These are phyloP conservation scores for Muntiacus reevesi DNA, from an alignment of 2,113 vertebrate genomes.

Conservation along the genomic window DNA sequence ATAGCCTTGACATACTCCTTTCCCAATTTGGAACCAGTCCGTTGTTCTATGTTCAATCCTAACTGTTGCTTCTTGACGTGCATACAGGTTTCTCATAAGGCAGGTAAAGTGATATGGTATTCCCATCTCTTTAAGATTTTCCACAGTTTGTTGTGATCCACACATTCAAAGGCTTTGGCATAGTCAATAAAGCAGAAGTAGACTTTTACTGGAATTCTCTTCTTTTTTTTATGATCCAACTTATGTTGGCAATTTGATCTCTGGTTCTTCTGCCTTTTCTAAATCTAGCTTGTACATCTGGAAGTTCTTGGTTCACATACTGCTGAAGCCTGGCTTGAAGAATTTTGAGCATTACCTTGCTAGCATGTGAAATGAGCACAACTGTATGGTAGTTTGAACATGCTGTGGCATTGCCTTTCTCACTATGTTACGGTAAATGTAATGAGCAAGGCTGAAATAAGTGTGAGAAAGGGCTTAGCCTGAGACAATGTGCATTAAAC, in stretches of 20 bases:
- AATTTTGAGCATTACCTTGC: neutral
- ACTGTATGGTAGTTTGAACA: neutral
- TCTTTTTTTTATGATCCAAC: neutral
- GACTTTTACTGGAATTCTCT: neutral
- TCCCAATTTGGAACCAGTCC: neutral
- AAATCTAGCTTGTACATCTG: neutral
- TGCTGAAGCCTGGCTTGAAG: neutral
- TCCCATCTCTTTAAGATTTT: neutral
- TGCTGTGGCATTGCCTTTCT: neutral
- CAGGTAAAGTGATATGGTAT: neutral
- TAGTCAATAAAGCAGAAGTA: neutral
- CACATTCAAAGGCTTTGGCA: neutral
- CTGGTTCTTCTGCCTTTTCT: neutral
- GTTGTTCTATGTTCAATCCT: neutral
- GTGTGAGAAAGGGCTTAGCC: neutral
- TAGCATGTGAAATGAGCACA: neutral
- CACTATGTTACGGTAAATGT: neutral
- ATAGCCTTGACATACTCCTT: neutral
- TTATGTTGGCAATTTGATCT: neutral
- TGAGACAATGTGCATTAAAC: neutral
- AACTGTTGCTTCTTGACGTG: neutral
- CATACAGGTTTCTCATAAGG: neutral
- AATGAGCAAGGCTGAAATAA: neutral
- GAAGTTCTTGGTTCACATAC: neutral
- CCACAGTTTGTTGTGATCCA: neutral